Base-by-base conservation (phyloP, 1,140 invertebrate species). In the Proales similis region DNA sequence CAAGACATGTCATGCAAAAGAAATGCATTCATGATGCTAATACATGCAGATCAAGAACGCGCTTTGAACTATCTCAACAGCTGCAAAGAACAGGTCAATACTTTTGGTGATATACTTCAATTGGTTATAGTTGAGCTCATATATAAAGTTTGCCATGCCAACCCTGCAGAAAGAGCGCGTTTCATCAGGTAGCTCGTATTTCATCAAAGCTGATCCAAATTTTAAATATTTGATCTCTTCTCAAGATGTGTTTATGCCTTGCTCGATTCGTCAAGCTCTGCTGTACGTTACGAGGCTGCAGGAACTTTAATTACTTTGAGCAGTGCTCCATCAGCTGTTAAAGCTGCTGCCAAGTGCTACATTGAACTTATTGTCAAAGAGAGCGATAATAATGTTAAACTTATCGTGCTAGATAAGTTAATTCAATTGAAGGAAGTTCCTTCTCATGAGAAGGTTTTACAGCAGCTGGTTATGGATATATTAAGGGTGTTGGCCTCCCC, bases 251-350 rank as follows among this genome's bases (percentile, higher is more conserved):
- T 99, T 70, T 98, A 98, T 72, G 95, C 92, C 76, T 80, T 99
- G 45, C 79, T 99, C 17, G 96, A 97, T 76, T 95, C 93, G 0
- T 85, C 83, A 33, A 48, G 32, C 27, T 94, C 90, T 72, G 86
- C 92, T 45, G 95, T 99, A 26, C 82, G 93, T 27, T 98, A 98
- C 72, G 94, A 99, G 82, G 90, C 95, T 20, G 94, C 94, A 51
- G 93, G 93, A 27, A 98, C 94, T n/a, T 80, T 99, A n/a, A 87
- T 98, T n/a, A 98, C 93, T 1, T 79, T 99, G 9, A 95, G 91
- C 1, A 88, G 82, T 73, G 92, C 91, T 1, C 93, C 94, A 3
- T 91, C 93, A 19, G 93, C 94, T 6, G 87, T 98, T 65, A 69
- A 85, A 82, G 90, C 92, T 26, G 94, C 93, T 24, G 93, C 93